Evolutionary conservation across 2,888 invertebrate species (phyloP), one percentile per base, ranked within the genome.

Genomic region (Thelaira solivaga): DNA sequence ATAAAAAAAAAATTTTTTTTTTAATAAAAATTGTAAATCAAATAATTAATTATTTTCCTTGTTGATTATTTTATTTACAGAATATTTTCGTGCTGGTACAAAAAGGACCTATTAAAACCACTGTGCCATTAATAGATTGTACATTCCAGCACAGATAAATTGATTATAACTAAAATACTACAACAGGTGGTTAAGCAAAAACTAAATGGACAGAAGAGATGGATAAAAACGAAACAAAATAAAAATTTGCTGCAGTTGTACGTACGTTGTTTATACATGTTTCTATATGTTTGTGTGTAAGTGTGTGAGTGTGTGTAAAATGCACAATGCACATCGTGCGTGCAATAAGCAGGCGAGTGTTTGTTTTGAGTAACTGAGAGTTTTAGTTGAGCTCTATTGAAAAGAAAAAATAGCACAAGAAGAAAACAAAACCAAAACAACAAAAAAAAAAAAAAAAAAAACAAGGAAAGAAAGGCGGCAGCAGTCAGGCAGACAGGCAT

Each of bases 101-200:
- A 6, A n/a, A 11, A 10, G 1, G 39, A 20, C 11, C n/a, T 34
- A 4, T 3, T 16, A n/a, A 20, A 53, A 47, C 13, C n/a, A 1
- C 0, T 10, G 2, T 1, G 41, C 49, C 7, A 43, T 8, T 43
- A 22, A 31, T 10, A 39, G 13, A 13, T 26, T 36, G 1, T 29
- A 59, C 41, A 49, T 59, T 29, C 51, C 53, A 22, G 31, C 45
- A 64, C 55, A 53, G 53, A 16, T 64, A 55, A 26, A 13, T n/a
- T 20, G 20, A 4, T 8, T 10, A 8, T 64, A 62, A n/a, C n/a
- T n/a, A n/a, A n/a, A 39, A 53, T 29, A 34, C 49, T 41, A 41
- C 64, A 73, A 65, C 74, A 74, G 74, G 67, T 74, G 74, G 53
- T 29, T 61, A 13, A 59, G 51, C n/a, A 41, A 36, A 45, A 73